phyloP scores from a whole-genome alignment of 1,140 invertebrate genomes.

The Drosophila azteca region DNA sequence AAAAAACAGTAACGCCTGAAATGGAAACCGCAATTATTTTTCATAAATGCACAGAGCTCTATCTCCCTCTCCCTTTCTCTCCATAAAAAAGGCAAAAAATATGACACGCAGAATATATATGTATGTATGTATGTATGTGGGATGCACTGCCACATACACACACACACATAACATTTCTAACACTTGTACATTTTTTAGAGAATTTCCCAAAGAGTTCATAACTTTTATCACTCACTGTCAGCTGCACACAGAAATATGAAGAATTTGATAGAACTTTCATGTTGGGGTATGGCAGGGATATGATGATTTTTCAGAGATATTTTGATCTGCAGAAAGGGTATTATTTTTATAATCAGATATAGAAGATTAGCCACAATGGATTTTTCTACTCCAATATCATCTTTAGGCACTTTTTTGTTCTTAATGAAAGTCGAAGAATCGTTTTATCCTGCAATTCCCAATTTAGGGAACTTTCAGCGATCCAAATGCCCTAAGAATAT shows the following conservation, averaged over 20 bases:
- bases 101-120: conserved; percentile 4
- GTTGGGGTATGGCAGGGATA: conserved; percentile 2
- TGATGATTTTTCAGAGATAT: too few species aligned
- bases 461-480: too few species aligned
- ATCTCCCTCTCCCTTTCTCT: too few species aligned
- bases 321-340: too few species aligned
- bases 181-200: conserved; percentile 49
- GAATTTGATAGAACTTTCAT: conserved; percentile 7
- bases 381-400: too few species aligned
- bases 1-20: conserved; percentile 4
- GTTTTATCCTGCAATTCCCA: too few species aligned
- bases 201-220: conserved; percentile 65
- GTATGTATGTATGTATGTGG: conserved; percentile 6
- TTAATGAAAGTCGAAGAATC: too few species aligned
- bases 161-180: conserved; percentile 18
- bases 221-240: conserved; percentile 78
- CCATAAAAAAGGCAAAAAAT: neutral
- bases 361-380: too few species aligned
- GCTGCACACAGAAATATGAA: conserved; percentile 18
- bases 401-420: too few species aligned
- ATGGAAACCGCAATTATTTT: conserved; percentile 52
- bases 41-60: conserved; percentile 28
- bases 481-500: too few species aligned
- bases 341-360: too few species aligned
- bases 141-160: conserved; percentile 19